Evolutionary conservation across 2,888 invertebrate genomes (phyloP), one percentile per base, ranked within the genome.

Genomic region (Eurytoma adleriae): DNA sequence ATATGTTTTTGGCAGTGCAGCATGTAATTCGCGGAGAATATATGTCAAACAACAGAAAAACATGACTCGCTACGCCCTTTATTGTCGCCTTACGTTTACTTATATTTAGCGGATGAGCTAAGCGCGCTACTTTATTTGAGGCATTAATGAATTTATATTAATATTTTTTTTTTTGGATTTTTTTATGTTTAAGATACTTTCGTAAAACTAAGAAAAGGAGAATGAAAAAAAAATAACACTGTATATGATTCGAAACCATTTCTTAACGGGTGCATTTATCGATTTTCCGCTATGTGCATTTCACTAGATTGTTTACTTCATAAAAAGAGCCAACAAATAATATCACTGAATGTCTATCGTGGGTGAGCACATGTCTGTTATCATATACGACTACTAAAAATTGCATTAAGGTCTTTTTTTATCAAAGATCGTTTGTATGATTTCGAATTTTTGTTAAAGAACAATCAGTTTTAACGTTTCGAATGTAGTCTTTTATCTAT

Each of bases 291-390:
- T 77, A 68, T 69, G 56, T 77, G 68, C 68, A 77, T 50, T 80
- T 77, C 59, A 80, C 80, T 80, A 80, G 76, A 71, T 57, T 50
- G 68, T 72, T 57, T 67, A 59, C n/a, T 69, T 80, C 52, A 20
- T 56, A 80, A 80, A 73, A 72, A 78, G 67, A 80, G 57, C 76
- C 75, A 80, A 80, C 72, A 80, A 76, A 16, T 76, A 77, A 81
- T 81, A 81, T 81, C 81, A 81, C 81, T 81, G 81, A 67, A 81
- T 78, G 74, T 81, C 67, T 78, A 61, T 73, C 69, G 72, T 74
- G 57, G 66, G 40, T 78, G 61, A 67, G 81, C 72, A 80, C 72
- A 80, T 76, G 16, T 72, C 62, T 80, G 40, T 50, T 72, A 61
- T 76, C 76, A 68, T 50, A 50, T 66, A 61, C 77, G 74, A 78